Percentiles rank a stretch among this genome's conserved stretches.
phyloP scores from a whole-genome alignment of 2,888 invertebrate species.

The Nebria salina region DNA sequence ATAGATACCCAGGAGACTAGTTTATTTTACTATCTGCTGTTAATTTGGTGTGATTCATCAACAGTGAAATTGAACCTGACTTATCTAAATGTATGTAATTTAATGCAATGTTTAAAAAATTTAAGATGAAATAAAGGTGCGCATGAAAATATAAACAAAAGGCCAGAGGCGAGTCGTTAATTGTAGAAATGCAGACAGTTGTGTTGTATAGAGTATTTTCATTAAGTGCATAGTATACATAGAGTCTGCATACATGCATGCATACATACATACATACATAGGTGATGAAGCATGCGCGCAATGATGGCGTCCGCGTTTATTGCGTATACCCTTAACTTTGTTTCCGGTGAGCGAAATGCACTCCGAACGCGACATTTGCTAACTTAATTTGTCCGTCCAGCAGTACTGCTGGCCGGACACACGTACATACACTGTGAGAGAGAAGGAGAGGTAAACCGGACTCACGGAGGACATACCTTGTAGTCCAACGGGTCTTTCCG shows the following conservation, averaged over 20 bases:
- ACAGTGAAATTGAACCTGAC: conserved; percentile 39
- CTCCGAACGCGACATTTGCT: conserved; percentile 54
- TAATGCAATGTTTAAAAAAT: too few species aligned
- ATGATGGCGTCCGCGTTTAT: conserved; percentile 56
- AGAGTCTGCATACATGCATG: background rate
- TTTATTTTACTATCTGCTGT: conserved; percentile 23
- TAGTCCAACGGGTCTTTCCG: conserved; percentile 50
- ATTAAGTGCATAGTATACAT: conserved; percentile 55
- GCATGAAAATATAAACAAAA: background rate
- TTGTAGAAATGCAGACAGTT: background rate
- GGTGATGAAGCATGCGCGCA: conserved; percentile 58
- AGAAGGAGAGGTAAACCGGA: background rate
- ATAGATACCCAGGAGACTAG: background rate
- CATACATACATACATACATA: background rate
- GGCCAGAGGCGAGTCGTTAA: conserved; percentile 47
- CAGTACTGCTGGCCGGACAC: too few species aligned
- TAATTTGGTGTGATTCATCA: conserved; percentile 36
- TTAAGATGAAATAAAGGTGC: too few species aligned
- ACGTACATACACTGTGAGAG: background rate
- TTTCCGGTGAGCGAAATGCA: conserved; percentile 46
- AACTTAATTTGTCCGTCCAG: conserved; percentile 58
- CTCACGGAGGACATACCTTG: conserved; percentile 53
- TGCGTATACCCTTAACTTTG: conserved; percentile 54
- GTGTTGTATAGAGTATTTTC: conserved; percentile 57
- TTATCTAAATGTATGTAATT: conserved; percentile 14